Conservation (phyloP, 2,797 vertebrate genomes). For the Hapalemur alaotrensis region DNA sequence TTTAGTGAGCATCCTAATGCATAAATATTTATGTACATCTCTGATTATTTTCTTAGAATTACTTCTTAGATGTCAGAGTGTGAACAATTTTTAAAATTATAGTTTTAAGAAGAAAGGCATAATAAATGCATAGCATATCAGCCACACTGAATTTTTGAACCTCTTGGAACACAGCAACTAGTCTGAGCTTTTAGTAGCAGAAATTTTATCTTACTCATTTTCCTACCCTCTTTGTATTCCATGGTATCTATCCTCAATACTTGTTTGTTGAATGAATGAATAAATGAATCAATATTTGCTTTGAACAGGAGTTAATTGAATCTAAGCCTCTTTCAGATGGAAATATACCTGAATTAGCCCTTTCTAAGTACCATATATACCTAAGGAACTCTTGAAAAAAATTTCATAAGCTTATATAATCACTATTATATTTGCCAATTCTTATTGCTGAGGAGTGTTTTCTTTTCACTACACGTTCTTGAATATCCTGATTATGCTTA, state of each 20-base stretch:
- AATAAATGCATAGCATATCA: not conserved
- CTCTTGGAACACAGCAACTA: not conserved
- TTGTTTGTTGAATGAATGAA: not conserved
- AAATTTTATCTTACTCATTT: not conserved
- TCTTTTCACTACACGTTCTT: not conserved
- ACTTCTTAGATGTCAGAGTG: not conserved
- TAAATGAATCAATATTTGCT: not conserved
- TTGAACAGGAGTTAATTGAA: not conserved
- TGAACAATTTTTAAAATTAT: not conserved
- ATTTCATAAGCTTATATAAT: not conserved
- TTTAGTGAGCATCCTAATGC: not conserved
- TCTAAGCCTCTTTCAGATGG: not conserved
- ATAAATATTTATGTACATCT: conserved; percentile 5
- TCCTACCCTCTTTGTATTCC: not conserved
- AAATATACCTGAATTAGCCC: not conserved
- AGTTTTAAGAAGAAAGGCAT: not conserved
- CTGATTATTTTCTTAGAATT: conserved; percentile 27
- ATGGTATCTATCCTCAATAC: not conserved
- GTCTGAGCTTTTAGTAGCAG: not conserved
- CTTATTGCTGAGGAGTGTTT: not conserved
- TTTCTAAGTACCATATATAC: not conserved
- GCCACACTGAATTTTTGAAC: not conserved
- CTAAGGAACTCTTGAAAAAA: not conserved
- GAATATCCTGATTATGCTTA: not conserved
- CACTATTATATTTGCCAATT: not conserved